Base-by-base conservation (phyloP, 2,888 invertebrate species). In the Hypena proboscidalis region DNA sequence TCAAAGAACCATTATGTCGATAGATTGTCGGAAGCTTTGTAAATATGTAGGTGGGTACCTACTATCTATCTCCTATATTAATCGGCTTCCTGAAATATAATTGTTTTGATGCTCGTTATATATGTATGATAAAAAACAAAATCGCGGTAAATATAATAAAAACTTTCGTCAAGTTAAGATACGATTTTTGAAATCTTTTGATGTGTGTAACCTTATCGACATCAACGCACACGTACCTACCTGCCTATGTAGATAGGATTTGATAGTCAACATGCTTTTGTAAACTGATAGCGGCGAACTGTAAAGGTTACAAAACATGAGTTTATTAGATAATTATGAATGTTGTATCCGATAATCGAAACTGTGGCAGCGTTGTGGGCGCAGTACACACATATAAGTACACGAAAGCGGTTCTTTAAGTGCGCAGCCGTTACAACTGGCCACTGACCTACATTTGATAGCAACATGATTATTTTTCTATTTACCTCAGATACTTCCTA, bases 261-360 rank as follows among this genome's bases (percentile, higher is more conserved):
- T 69, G 76, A 74, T 78, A 77, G 76, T 75, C 70, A 74, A 77
- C 78, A 72, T 67, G 74, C 76, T 74, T 77, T 73, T 81, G 80
- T 80, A 74, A 74, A 70, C 71, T 71, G 90, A 90, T 90, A 90
- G 90, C 90, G 90, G 90, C 75, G 67, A 74, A 74, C 71, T 74
- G 76, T 74, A 84, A 90, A 88, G 83, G 81, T 71, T 68, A 74
- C 73, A 82, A 78, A 88, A 89, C 90, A 90, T 73, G 85, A 75
- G 82, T 88, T 85, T 83, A 82, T 83, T 77, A 77, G 88, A 89
- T 89, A 75, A 77, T 78, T 71, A 87, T 80, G 80, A 81, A 82
- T 81, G 80, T 85, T 83, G 77, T 83, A 82, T 80, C 77, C 67
- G 84, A 83, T 85, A 83, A 83, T 82, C 77, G 67, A 66, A 67